phyloP scores from a whole-genome alignment of 37 sponge, comb jelly and placozoan genomes.

The Axinella damicornis region DNA sequence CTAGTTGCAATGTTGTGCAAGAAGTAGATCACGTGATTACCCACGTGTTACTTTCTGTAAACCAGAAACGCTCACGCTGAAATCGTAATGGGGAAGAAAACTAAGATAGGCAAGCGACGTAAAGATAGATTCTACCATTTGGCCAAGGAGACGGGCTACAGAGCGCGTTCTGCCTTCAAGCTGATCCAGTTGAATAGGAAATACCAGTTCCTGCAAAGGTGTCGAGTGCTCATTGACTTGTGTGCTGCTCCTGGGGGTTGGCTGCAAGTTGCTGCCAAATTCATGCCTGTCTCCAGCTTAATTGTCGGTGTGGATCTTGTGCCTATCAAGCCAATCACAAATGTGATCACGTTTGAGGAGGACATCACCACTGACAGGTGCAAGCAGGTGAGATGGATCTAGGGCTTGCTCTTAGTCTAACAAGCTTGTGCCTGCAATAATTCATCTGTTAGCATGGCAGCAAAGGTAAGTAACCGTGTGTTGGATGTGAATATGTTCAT shows the following conservation, averaged over 20 bases:
- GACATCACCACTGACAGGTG: conserved; percentile 92
- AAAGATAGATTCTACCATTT: conserved; percentile 96
- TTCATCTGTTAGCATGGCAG: too few relatives aligned
- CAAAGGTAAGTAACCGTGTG: too few relatives aligned
- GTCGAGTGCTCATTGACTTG: conserved; percentile 91
- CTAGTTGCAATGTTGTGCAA: too few relatives aligned
- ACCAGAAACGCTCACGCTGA: neutral
- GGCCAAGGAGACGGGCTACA: conserved; percentile 98
- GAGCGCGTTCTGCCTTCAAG: conserved; percentile 98
- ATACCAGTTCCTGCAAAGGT: conserved; percentile 92
- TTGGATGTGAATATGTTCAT: too few relatives aligned
- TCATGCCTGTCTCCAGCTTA: conserved; percentile 93
- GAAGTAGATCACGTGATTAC: neutral
- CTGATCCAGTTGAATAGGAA: conserved; percentile 95
- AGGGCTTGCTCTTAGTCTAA: too few relatives aligned
- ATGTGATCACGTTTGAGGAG: conserved; percentile 88
- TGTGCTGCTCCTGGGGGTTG: conserved; percentile 99
- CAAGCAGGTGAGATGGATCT: conserved; percentile 38
- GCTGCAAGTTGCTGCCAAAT: conserved; percentile 91
- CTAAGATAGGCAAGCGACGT: conserved; percentile 91
- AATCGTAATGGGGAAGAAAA: conserved; percentile 89
- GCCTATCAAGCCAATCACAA: conserved; percentile 90
- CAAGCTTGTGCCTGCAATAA: too few relatives aligned
- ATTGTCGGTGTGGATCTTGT: conserved; percentile 96
- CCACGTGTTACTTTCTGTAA: neutral